phyloP scores from a whole-genome alignment of 2,888 invertebrate species.

The Micropterix aruncella region DNA sequence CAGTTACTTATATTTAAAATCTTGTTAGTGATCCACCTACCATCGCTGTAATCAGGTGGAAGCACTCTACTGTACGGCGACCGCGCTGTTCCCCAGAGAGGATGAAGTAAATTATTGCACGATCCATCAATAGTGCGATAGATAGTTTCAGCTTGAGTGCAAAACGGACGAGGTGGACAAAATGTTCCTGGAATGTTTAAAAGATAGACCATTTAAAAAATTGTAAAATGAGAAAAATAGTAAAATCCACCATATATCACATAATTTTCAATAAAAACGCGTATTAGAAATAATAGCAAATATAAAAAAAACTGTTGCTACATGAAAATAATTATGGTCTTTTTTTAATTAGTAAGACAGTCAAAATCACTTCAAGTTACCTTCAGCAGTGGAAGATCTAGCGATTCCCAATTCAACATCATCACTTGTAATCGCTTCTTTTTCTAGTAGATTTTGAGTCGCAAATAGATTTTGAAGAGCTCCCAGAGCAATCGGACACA shows the following conservation, averaged over 20 bases:
- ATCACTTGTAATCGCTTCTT: constrained; percentile 23
- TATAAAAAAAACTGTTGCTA: too few species aligned
- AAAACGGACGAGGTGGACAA: constrained; percentile 25
- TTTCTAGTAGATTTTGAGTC: constrained; percentile 23
- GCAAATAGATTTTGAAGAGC: constrained; percentile 28
- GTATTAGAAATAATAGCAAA: too few species aligned
- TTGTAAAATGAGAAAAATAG: too few species aligned
- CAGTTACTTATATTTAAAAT: too few species aligned
- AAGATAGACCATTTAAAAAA: too few species aligned
- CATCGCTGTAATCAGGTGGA: constrained; percentile 53
- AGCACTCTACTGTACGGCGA: constrained; percentile 50
- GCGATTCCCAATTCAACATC: constrained; percentile 21
- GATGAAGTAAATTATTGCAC: constrained; percentile 61
- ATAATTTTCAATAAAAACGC: too few species aligned
- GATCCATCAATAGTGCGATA: constrained; percentile 67
- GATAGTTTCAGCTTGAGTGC: constrained; percentile 26
- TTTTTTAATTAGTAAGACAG: constrained; percentile 17
- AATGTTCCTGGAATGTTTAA: constrained; percentile 23
- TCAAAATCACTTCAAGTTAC: constrained; percentile 3
- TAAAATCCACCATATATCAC: too few species aligned
- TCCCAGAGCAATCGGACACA: constrained; percentile 19
- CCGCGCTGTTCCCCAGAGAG: constrained; percentile 57
- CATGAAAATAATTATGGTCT: constrained; percentile 22
- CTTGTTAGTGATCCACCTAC: too few species aligned
- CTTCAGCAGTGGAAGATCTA: constrained; percentile 3